phyloP scores from a whole-genome alignment of 2,797 vertebrate genomes.

The Carduelis carduelis region DNA sequence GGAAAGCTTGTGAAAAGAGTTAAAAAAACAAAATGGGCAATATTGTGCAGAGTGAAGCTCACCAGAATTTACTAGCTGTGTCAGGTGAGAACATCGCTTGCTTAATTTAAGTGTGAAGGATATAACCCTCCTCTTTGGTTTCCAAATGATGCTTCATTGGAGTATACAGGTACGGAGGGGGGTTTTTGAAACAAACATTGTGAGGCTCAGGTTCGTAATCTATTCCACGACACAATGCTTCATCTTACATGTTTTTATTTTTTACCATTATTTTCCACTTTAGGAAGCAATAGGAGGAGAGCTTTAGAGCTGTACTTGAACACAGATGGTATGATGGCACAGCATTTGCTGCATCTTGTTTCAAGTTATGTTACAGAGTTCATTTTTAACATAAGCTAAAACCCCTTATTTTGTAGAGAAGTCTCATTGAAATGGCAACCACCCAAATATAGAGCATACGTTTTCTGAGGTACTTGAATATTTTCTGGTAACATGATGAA shows the following conservation, averaged over 20 bases:
- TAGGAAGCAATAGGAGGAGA: slow-evolving; percentile 54
- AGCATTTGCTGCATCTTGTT: slow-evolving; percentile 58
- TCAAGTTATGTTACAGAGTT: slow-evolving; percentile 56
- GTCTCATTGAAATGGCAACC: slow-evolving; percentile 47
- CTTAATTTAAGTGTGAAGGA: neutral
- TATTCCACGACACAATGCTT: slow-evolving; percentile 9
- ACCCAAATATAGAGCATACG: slow-evolving; percentile 15
- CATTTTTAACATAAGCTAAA: slow-evolving; percentile 64
- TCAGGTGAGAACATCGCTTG: neutral
- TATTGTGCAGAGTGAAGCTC: neutral
- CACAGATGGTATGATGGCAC: slow-evolving; percentile 64
- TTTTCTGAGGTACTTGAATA: slow-evolving; percentile 1
- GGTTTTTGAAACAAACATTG: neutral
- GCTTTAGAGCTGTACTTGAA: slow-evolving; percentile 41
- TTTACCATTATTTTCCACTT: slow-evolving; percentile 56
- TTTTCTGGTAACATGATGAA: neutral
- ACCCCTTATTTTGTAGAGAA: slow-evolving; percentile 53
- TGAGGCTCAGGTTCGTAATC: neutral
- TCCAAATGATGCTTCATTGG: neutral
- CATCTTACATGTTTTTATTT: slow-evolving; percentile 48
- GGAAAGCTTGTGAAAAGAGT: neutral
- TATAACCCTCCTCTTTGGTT: neutral
- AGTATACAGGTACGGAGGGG: neutral
- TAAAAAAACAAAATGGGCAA: neutral
- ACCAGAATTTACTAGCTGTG: neutral